phyloP scores from a whole-genome alignment of 2,113 vertebrate genomes.

The Tupaia chinensis region DNA sequence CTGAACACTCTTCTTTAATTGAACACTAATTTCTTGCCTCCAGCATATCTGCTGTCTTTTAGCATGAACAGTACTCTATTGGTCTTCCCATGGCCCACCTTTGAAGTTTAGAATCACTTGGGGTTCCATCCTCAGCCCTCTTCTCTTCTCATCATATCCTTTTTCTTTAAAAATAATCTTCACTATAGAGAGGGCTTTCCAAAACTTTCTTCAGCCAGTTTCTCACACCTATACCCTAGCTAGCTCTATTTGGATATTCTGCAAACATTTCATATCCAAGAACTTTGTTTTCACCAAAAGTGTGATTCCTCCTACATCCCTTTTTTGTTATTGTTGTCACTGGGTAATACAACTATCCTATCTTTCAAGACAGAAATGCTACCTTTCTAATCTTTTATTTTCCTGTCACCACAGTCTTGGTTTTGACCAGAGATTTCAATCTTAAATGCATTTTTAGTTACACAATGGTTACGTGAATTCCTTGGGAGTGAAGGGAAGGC shows the following conservation, averaged over 20 bases:
- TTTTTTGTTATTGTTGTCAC: background rate
- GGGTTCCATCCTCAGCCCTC: background rate
- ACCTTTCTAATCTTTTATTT: background rate
- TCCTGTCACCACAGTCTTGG: background rate
- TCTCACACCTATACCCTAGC: background rate
- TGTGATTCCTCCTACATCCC: background rate
- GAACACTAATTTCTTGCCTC: background rate
- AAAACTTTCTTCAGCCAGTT: background rate
- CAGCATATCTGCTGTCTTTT: background rate
- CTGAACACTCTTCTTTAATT: background rate
- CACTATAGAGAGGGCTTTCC: background rate
- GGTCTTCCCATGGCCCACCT: background rate
- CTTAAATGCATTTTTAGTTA: background rate
- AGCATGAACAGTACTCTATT: background rate
- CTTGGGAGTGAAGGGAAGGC: background rate
- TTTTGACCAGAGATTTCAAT: conserved; percentile 3
- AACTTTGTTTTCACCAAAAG: background rate
- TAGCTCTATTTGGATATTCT: background rate
- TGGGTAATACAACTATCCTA: background rate
- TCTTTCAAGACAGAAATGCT: conserved; percentile 15
- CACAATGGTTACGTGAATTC: background rate
- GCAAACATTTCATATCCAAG: conserved; percentile 6
- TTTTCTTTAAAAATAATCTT: conserved; percentile 1
- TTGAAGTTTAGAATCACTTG: background rate
- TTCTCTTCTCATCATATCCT: background rate